Evolutionary conservation across 2,797 vertebrate species (phyloP).

Genomic region (Lithobates pipiens): DNA sequence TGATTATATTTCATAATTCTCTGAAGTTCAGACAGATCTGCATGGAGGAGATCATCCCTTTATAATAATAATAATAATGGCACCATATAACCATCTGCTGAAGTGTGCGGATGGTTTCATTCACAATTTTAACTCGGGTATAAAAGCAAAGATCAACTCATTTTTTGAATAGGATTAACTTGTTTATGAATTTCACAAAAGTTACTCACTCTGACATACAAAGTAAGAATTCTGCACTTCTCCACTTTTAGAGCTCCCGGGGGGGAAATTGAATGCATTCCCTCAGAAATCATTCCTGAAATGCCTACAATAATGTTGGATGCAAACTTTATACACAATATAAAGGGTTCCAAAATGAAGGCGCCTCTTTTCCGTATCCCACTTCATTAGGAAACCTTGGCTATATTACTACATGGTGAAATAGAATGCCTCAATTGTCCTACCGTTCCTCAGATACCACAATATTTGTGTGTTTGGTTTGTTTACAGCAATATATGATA

Average conservation of each 20-base stretch:
- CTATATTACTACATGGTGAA: conserved; percentile 1
- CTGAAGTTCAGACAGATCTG: no score
- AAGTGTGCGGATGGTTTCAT: neutral
- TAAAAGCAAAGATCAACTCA: neutral
- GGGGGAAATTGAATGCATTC: conserved; percentile 27
- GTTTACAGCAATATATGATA: neutral
- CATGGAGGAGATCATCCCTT: no score
- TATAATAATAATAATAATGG: no score
- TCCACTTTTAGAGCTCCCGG: neutral
- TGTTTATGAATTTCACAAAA: neutral
- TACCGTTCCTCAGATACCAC: neutral
- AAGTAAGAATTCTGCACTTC: neutral
- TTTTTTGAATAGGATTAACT: neutral
- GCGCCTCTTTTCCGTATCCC: conserved; percentile 42
- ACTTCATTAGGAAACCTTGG: conserved; percentile 52
- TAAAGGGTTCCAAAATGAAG: conserved; percentile 48
- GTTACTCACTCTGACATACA: conserved; percentile 11
- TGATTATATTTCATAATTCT: no score
- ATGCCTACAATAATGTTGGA: conserved; percentile 34
- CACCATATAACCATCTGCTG: neutral
- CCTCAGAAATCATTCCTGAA: conserved; percentile 39
- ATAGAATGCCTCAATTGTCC: conserved; percentile 25
- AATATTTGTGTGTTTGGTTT: conserved; percentile 13
- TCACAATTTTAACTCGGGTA: neutral
- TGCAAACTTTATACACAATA: conserved; percentile 29